phyloP scores from a whole-genome alignment of 37 sponge, comb jelly and placozoan species.

The Spongilla lacustris region DNA sequence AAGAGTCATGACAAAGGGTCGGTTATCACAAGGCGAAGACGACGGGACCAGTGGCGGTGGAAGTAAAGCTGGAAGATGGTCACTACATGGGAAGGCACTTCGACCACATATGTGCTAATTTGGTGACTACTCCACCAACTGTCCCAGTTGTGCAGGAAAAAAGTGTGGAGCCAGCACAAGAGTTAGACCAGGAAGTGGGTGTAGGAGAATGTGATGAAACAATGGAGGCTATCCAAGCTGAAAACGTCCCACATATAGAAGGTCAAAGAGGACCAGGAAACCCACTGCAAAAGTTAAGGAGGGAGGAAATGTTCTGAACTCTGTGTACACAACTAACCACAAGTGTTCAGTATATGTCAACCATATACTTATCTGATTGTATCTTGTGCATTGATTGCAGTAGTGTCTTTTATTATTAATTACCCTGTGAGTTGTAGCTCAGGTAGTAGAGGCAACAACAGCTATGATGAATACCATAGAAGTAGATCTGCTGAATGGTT shows the following conservation, averaged over 20 bases:
- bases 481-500: too few species aligned
- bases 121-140: background rate
- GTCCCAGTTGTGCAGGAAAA: background rate
- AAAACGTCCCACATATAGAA: background rate
- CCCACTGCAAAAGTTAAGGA: background rate
- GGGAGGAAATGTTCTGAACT: background rate
- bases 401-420: too few species aligned
- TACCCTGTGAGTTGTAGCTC: too few species aligned
- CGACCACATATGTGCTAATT: constrained; percentile 7
- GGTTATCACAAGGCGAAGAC: background rate
- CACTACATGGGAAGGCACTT: background rate
- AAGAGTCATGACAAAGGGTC: background rate
- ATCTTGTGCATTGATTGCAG: too few species aligned
- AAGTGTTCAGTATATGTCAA: too few species aligned
- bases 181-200: background rate
- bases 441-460: too few species aligned
- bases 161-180: background rate
- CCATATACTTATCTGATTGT: too few species aligned
- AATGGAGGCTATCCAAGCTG: background rate
- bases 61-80: constrained; percentile 16
- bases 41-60: constrained; percentile 7
- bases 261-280: background rate
- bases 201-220: background rate
- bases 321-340: too few species aligned
- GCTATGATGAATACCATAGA: too few species aligned